Base-by-base conservation (phyloP, 2,888 invertebrate species). In the Dolichopus griseipennis region DNA sequence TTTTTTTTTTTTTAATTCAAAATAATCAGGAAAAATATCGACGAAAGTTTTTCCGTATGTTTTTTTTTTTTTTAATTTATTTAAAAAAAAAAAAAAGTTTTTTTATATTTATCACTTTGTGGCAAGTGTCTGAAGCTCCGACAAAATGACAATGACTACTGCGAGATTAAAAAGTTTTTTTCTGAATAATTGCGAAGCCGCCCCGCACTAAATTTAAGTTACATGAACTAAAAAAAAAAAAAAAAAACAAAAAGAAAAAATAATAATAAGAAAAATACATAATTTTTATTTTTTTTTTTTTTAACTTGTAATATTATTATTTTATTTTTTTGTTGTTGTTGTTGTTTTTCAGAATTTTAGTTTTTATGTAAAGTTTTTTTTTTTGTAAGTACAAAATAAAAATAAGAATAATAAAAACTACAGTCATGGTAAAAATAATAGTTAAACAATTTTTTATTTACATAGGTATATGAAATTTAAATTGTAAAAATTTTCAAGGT, bases 61-160 rank as follows among this genome's bases (percentile, higher is more conserved):
- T 41, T 41, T 41, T 41, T 41, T 41, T 41, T 27, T 27, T 27
- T 27, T 27, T 27, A 4, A 4, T 27, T 5, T 27, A 5, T 27
- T 27, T 27, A 2, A 27, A 5, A 27, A 27, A 27, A 27, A 27
- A 27, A 37, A 37, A 37, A 37, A 37, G 8, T 5, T 5, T 37
- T 7, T 9, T 7, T 12, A 15, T 12, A 15, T 52, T 52, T 52
- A 52, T 52, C 52, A 52, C 52, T 52, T 52, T 18, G 27, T 27
- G n/a, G 52, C 52, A 52, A 52, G 52, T 52, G 52, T 52, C 52
- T 52, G 52, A 52, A 52, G 52, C 52, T 52, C 52, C 52, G 52
- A 52, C 52, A 52, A 52, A 52, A 52, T 52, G 52, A 52, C 52
- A 52, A 52, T 52, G 18, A 52, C 52, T 52, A 52, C 52, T 52